Conservation (phyloP, 2,888 invertebrate species). For the Geotrupes spiniger region DNA sequence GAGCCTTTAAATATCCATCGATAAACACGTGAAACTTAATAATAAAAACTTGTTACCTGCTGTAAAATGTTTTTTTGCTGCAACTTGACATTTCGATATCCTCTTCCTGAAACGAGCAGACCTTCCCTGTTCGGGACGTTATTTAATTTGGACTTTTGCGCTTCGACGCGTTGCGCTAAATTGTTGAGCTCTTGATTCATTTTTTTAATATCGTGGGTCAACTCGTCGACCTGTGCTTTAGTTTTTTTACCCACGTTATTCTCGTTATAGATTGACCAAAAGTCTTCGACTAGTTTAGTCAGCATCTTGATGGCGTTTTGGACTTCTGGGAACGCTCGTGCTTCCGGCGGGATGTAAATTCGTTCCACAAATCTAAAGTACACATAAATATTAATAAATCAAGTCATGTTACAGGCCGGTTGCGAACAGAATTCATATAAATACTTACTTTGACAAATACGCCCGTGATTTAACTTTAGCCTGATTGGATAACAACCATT, state of each 20-base stretch:
- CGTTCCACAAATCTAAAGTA: conserved; percentile 30
- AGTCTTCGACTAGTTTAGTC: conserved; percentile 72
- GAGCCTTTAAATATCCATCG: conserved; percentile 47
- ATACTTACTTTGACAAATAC: conserved; percentile 70
- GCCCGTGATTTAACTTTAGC: conserved; percentile 77
- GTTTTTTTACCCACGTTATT: conserved; percentile 42
- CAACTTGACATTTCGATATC: conserved; percentile 46
- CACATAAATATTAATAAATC: neutral
- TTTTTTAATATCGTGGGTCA: conserved; percentile 78
- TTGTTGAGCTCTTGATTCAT: conserved; percentile 72
- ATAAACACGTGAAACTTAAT: neutral
- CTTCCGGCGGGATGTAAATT: conserved; percentile 29
- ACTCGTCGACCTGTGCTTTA: conserved; percentile 69
- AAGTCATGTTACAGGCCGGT: too few species aligned
- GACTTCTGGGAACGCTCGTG: conserved; percentile 71
- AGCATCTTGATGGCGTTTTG: conserved; percentile 70
- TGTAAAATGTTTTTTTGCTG: conserved; percentile 31
- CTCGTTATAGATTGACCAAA: conserved; percentile 45
- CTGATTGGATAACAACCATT: conserved; percentile 75
- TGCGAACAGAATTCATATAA: neutral
- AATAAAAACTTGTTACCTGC: conserved; percentile 26
- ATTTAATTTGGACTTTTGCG: conserved; percentile 58
- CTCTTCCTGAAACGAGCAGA: conserved; percentile 56
- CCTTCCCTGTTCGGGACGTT: conserved; percentile 64
- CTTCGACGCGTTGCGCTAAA: conserved; percentile 30